phyloP scores from a whole-genome alignment of 64 coral and sea anemone species.

The Dendronephthya gigantea region DNA sequence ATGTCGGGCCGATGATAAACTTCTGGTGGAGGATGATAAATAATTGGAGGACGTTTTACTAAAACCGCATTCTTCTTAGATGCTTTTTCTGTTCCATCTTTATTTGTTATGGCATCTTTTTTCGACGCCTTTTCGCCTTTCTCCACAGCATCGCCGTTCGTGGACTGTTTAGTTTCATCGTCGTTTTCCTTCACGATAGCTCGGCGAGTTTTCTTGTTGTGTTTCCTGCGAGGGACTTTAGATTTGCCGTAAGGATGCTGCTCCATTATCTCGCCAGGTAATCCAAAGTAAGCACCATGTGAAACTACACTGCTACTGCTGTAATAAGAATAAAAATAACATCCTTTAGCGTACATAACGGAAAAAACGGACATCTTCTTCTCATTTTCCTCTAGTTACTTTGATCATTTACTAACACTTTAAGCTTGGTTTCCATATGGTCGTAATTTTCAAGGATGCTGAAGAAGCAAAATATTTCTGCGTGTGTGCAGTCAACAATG shows the following conservation, averaged over 20 bases:
- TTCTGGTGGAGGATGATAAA: conserved; percentile 82
- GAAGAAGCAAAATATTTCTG: too few relatives aligned
- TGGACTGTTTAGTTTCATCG: not conserved
- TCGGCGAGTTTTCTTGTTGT: conserved; percentile 4
- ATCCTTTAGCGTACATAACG: too few relatives aligned
- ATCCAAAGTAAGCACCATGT: not conserved
- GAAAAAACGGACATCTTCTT: too few relatives aligned
- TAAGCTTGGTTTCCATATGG: too few relatives aligned
- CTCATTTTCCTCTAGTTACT: too few relatives aligned
- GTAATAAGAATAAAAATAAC: too few relatives aligned
- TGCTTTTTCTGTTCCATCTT: conserved; percentile 52
- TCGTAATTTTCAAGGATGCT: too few relatives aligned
- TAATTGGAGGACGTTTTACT: conserved; percentile 49
- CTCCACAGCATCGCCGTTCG: conserved; percentile 24
- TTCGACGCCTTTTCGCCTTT: conserved; percentile 31
- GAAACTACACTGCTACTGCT: not conserved
- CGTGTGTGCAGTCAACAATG: too few relatives aligned
- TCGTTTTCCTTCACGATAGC: not conserved
- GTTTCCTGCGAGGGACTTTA: conserved; percentile 42
- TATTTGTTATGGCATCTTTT: conserved; percentile 35
- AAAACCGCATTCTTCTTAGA: conserved; percentile 88
- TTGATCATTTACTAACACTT: too few relatives aligned
- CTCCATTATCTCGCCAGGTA: not conserved
- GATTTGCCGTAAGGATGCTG: conserved; percentile 72
- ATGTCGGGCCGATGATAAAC: conserved; percentile 81